Evolutionary conservation across 2,113 vertebrate species (phyloP).

Genomic region (Etheostoma spectabile): DNA sequence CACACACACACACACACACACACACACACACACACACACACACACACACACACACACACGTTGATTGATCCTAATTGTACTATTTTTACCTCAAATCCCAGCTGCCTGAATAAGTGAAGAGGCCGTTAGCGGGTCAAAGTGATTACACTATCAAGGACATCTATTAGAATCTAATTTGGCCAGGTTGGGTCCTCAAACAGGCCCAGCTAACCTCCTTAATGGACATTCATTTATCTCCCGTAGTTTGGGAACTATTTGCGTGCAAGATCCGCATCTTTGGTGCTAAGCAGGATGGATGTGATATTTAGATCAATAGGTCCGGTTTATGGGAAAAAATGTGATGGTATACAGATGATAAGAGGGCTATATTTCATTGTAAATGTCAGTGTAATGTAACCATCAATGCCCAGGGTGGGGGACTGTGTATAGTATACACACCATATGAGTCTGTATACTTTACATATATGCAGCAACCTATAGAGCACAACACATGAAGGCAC

Average conservation of each 20-base stretch:
- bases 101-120: slow-evolving; percentile 45
- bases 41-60: slow-evolving; percentile 4
- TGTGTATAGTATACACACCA: slow-evolving; percentile 26
- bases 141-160: slow-evolving; percentile 81
- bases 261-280: slow-evolving; percentile 54
- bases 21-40: slow-evolving; percentile 1
- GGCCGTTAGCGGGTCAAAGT: slow-evolving; percentile 72
- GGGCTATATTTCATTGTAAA: slow-evolving; percentile 79
- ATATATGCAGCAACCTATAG: slow-evolving; percentile 36
- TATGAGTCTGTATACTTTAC: background rate
- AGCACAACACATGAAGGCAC: slow-evolving; percentile 33
- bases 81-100: slow-evolving; percentile 64
- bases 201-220: slow-evolving; percentile 72
- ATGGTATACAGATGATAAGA: slow-evolving; percentile 70
- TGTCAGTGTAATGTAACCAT: slow-evolving; percentile 74
- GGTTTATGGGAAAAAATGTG: slow-evolving; percentile 70
- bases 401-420: slow-evolving; percentile 39
- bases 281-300: slow-evolving; percentile 78
- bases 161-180: slow-evolving; percentile 80
- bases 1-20: slow-evolving; percentile 14
- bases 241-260: slow-evolving; percentile 67
- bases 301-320: slow-evolving; percentile 79
- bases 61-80: slow-evolving; percentile 68
- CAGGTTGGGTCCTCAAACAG: slow-evolving; percentile 71
- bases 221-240: slow-evolving; percentile 75